Conservation (phyloP, 2,888 invertebrate genomes). For the Eupithecia vulgata region DNA sequence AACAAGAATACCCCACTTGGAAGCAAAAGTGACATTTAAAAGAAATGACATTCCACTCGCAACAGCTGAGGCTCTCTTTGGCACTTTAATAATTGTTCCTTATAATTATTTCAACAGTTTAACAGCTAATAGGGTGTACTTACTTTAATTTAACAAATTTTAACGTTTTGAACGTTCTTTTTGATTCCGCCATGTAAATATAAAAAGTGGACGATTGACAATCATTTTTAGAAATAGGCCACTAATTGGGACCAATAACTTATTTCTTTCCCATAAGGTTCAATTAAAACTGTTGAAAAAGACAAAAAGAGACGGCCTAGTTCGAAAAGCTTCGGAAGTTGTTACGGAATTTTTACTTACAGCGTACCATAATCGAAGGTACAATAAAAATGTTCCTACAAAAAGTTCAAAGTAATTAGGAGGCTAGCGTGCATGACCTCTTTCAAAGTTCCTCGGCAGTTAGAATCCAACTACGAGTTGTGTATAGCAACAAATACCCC, state of each 20-base stretch:
- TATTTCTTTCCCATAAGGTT: not conserved
- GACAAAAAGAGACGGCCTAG: not conserved
- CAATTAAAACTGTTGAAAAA: not conserved
- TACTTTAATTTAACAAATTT: conserved; percentile 56
- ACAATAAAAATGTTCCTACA: conserved; percentile 10
- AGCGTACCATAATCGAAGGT: conserved; percentile 7
- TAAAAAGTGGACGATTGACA: not conserved
- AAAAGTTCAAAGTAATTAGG: conserved; percentile 15
- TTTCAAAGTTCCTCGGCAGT: conserved; percentile 16
- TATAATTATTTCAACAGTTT: conserved; percentile 65
- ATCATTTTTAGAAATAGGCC: not conserved
- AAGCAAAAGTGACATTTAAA: conserved; percentile 52
- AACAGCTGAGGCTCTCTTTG: conserved; percentile 63
- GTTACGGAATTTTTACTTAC: not conserved
- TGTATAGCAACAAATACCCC: conserved; percentile 19
- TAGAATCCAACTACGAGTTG: conserved; percentile 2
- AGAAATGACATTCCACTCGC: conserved; percentile 61
- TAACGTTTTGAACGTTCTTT: conserved; percentile 50
- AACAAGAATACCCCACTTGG: conserved; percentile 55
- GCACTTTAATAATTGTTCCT: conserved; percentile 65
- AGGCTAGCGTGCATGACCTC: conserved; percentile 14
- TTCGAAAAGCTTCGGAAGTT: not conserved
- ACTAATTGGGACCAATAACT: not conserved
- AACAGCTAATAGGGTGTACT: conserved; percentile 62
- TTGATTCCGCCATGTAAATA: conserved; percentile 11